A percentile compares a stretch with the other conserved stretches of the same genome.
These are phyloP conservation scores for Nemurella pictetii DNA, from an alignment of 2,888 invertebrate species.

Conservation along the genomic window DNA sequence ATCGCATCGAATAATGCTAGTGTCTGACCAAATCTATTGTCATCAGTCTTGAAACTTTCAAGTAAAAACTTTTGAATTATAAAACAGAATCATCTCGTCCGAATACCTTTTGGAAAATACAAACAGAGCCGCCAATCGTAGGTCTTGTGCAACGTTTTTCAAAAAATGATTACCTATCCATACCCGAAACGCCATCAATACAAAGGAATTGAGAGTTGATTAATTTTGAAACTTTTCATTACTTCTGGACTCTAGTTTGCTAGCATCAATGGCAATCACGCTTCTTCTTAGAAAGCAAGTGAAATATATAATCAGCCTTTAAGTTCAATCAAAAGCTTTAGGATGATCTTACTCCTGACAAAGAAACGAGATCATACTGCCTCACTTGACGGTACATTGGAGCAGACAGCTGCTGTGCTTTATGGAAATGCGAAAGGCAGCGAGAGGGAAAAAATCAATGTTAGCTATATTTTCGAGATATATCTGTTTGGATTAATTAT, in stretches of 20 bases:
- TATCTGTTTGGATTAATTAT: no score
- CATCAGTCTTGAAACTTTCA: conserved; percentile 15
- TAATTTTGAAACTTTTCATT: conserved; percentile 27
- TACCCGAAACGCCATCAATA: conserved; percentile 20
- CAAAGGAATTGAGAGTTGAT: conserved; percentile 21
- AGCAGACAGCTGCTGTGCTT: no score
- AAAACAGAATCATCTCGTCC: background rate
- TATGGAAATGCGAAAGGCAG: no score
- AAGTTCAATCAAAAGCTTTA: background rate
- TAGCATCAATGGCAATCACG: background rate
- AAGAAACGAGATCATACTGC: no score
- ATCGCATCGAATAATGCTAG: conserved; percentile 8
- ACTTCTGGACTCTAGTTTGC: background rate
- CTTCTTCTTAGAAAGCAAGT: background rate
- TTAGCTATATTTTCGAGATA: no score
- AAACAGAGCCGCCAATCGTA: background rate
- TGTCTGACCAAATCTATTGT: conserved; percentile 20
- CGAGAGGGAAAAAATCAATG: no score
- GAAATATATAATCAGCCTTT: background rate
- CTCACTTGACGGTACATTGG: no score
- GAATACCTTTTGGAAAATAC: conserved; percentile 13
- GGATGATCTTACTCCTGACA: background rate
- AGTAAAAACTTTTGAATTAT: conserved; percentile 20
- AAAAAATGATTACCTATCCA: conserved; percentile 23
- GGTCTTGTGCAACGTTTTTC: conserved; percentile 15